Percentiles rank a stretch among this genome's conserved stretches.
Evolutionary conservation across 2,113 vertebrate species (phyloP).

Genomic region (Barnardius zonarius): DNA sequence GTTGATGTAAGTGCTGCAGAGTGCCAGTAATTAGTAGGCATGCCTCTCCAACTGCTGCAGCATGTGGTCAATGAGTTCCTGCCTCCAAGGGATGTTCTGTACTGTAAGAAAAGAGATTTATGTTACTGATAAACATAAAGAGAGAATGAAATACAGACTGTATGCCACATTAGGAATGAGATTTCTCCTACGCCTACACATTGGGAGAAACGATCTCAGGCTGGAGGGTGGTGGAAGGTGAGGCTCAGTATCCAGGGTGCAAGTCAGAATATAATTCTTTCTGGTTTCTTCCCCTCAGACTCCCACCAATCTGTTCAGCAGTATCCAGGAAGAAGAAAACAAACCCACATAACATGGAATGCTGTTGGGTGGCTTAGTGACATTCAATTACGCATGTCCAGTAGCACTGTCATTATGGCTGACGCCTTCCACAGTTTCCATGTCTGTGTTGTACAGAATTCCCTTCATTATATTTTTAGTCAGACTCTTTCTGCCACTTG

Average conservation of each 20-base stretch:
- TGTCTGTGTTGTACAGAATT: neutral
- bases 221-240: neutral
- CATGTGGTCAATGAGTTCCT: constrained; percentile 62
- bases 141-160: constrained; percentile 28
- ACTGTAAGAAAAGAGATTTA: constrained; percentile 36
- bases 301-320: constrained; percentile 25
- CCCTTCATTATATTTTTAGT: neutral
- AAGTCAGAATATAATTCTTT: neutral
- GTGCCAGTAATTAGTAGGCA: constrained; percentile 55
- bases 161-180: neutral
- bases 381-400: neutral
- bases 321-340: neutral
- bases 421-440: neutral
- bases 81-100: constrained; percentile 48
- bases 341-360: neutral
- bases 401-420: neutral
- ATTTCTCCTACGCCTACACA: neutral
- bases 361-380: neutral
- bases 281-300: neutral
- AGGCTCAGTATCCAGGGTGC: neutral
- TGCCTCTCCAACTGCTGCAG: constrained; percentile 49
- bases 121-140: constrained; percentile 22
- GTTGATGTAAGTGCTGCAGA: constrained; percentile 44
- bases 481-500: neutral
- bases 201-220: neutral